A percentile compares a stretch with the other conserved stretches of the same genome.
phyloP scores from a whole-genome alignment of 2,113 vertebrate genomes.

The Gopherus flavomarginatus region DNA sequence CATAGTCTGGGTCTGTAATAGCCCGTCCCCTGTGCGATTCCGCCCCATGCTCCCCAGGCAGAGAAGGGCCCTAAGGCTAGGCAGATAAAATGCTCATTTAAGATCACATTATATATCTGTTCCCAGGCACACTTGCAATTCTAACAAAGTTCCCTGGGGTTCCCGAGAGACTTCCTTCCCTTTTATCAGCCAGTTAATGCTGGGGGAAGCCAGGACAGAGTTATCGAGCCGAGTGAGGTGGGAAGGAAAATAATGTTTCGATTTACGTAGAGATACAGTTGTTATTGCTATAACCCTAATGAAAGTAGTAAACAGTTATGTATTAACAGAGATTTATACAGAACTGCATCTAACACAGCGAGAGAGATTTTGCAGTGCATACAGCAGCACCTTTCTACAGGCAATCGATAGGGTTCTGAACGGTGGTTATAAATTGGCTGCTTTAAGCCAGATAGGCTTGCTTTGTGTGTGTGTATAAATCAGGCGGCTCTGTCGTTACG shows the following conservation, averaged over 20 bases:
- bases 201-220: not conserved
- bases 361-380: constrained; percentile 78
- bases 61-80: constrained; percentile 49
- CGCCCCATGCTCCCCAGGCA: constrained; percentile 23
- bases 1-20: not conserved
- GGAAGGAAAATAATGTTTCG: constrained; percentile 71
- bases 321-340: constrained; percentile 84
- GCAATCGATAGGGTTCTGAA: constrained; percentile 82
- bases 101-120: constrained; percentile 32
- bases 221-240: constrained; percentile 39
- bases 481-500: constrained; percentile 64
- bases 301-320: constrained; percentile 80
- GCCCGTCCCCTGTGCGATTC: constrained; percentile 24
- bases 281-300: constrained; percentile 81
- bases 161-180: not conserved
- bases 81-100: constrained; percentile 61
- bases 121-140: not conserved
- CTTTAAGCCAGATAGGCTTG: constrained; percentile 74
- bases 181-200: not conserved
- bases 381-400: constrained; percentile 77
- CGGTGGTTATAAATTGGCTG: constrained; percentile 78
- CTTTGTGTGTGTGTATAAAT: constrained; percentile 71
- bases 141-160: not conserved
- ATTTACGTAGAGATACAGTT: constrained; percentile 78
- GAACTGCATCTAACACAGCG: constrained; percentile 79